Evolutionary conservation across 64 coral and sea anemone genomes (phyloP).

Genomic region (Platygyra sinensis): DNA sequence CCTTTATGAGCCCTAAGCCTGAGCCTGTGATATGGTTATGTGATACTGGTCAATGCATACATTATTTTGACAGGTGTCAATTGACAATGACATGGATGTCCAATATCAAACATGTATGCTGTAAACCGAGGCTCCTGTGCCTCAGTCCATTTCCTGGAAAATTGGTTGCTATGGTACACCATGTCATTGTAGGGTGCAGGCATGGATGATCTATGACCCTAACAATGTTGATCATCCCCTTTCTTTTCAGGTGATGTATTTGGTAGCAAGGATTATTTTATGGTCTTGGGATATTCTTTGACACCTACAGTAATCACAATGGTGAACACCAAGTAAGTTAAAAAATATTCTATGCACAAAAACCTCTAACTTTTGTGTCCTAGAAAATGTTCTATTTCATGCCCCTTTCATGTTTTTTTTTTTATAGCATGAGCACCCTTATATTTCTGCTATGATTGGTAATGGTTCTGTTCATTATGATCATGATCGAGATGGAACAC

Average conservation of each 20-base stretch:
- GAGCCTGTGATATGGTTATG: neutral
- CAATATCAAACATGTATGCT: too few species aligned
- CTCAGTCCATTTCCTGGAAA: too few species aligned
- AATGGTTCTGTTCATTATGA: conserved; percentile 85
- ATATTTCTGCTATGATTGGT: conserved; percentile 90
- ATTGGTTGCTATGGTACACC: too few species aligned
- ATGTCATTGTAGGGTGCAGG: too few species aligned
- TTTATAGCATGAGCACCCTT: conserved; percentile 90
- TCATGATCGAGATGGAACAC: conserved; percentile 95
- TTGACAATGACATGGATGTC: too few species aligned
- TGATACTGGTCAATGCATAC: too few species aligned
- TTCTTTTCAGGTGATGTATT: conserved; percentile 71
- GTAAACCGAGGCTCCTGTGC: too few species aligned
- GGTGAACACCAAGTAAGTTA: conserved; percentile 86
- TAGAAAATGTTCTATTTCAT: neutral
- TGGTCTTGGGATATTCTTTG: conserved; percentile 94
- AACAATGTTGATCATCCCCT: too few species aligned
- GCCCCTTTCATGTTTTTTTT: too few species aligned
- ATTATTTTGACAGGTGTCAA: too few species aligned
- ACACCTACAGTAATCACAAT: conserved; percentile 96
- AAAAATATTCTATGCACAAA: neutral
- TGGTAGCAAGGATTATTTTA: conserved; percentile 83
- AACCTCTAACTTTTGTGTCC: neutral
- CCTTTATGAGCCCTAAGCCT: too few species aligned
- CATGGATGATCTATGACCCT: too few species aligned